Percentiles rank a stretch among this genome's conserved stretches.
These are phyloP conservation scores for Sphaerophoria taeniata DNA, from an alignment of 2,888 invertebrate species.

Conservation along the genomic window DNA sequence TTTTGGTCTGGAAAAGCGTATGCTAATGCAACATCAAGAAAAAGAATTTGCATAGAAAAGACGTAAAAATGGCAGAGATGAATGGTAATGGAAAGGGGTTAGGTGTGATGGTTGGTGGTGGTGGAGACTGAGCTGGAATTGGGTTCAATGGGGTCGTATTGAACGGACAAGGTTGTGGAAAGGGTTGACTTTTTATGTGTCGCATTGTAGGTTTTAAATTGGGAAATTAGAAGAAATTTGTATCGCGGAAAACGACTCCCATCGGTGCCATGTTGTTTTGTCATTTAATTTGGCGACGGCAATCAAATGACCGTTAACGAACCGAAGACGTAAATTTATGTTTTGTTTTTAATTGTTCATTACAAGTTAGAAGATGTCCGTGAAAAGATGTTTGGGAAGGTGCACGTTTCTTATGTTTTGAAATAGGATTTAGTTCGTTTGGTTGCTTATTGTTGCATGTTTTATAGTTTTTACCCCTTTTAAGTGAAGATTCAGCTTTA, in stretches of 20 bases:
- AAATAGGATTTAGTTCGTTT: constrained; percentile 39
- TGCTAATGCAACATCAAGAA: constrained; percentile 72
- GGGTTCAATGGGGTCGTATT: too few relatives aligned
- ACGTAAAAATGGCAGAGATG: constrained; percentile 74
- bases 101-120: too few relatives aligned
- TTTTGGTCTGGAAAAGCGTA: constrained; percentile 61
- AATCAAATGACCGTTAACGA: constrained; percentile 73
- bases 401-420: neutral
- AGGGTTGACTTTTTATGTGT: constrained; percentile 60
- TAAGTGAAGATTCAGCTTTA: too few relatives aligned
- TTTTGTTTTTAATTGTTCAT: constrained; percentile 63
- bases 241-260: constrained; percentile 68
- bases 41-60: constrained; percentile 74
- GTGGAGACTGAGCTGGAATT: too few relatives aligned
- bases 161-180: constrained; percentile 53
- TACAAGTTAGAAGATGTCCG: constrained; percentile 20
- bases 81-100: constrained; percentile 66
- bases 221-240: constrained; percentile 71
- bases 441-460: constrained; percentile 27
- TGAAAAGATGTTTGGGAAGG: neutral
- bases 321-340: constrained; percentile 69
- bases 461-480: too few relatives aligned
- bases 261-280: constrained; percentile 72
- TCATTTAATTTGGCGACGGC: constrained; percentile 63
- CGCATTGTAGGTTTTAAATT: constrained; percentile 61